Evolutionary conservation across 2,113 vertebrate genomes (phyloP), one percentile per base, ranked within the genome.

Genomic region (Variabilichromis moorii): DNA sequence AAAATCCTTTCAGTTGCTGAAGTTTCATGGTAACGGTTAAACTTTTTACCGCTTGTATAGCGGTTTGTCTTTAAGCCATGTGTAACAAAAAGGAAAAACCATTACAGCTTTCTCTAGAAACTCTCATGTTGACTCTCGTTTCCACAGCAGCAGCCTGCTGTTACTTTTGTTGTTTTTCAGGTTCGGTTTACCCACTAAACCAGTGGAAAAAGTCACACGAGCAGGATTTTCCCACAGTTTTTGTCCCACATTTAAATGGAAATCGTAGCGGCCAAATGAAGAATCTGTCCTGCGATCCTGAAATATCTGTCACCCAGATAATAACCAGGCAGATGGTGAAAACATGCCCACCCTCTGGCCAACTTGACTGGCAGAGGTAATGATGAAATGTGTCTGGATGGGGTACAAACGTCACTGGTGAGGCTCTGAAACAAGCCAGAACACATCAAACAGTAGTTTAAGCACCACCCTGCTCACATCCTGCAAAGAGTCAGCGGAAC

Each of bases 371-470:
- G 57, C 66, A 63, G 2, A 86, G 81, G 28, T 26, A 33, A 51
- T 26, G 37, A 73, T 81, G n/a, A 86, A 53, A 85, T 13, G 63
- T 79, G 42, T 87, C 21, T 88, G 78, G 68, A 82, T 42, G 63
- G 61, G 84, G 31, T 50, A 35, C 47, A 78, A 50, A 26, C 17
- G 7, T 40, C 16, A n/a, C 12, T 37, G 45, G 13, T 31, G 66
- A 68, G n/a, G 17, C 31, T 59, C 16, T 84, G 42, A 87, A 90
- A 84, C 88, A 89, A 90, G 88, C 90, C 79, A 85, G 81, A 31
- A 71, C 81, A 61, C 79, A 81, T 91, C 68, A 88, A 81, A 47
- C 9, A 16, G 81, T 33, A 4, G 40, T 89, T 89, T 71, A 85
- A 63, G 45, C 40, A 81, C 19, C 55, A 50, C 10, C 21, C 28